These are phyloP conservation scores for Microcebus griseorufus DNA, from an alignment of 2,113 vertebrate species.

Conservation along the genomic window DNA sequence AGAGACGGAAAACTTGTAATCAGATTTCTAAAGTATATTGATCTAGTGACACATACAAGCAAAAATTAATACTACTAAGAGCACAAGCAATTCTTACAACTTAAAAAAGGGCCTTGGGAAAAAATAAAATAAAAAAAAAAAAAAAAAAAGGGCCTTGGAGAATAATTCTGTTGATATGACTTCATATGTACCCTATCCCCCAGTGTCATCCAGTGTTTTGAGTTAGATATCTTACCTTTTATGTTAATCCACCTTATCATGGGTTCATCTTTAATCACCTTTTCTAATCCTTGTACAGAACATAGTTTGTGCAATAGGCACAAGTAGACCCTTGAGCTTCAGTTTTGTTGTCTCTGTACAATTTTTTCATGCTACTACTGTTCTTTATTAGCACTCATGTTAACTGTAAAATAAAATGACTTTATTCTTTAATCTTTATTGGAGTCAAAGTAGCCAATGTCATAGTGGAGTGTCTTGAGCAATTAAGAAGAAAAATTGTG, in stretches of 20 bases:
- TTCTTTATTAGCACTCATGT: slow-evolving; percentile 41
- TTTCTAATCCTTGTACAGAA: not conserved
- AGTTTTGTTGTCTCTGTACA: slow-evolving; percentile 39
- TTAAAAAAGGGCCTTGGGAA: not conserved
- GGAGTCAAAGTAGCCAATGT: not conserved
- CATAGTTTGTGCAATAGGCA: not conserved
- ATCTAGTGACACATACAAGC: not conserved
- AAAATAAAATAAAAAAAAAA: no score
- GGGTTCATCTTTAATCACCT: not conserved
- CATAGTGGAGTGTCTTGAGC: not conserved
- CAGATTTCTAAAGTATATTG: not conserved
- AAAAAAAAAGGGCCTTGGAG: no score
- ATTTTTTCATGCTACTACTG: not conserved
- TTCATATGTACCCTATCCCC: not conserved
- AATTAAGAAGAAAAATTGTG: slow-evolving; percentile 39
- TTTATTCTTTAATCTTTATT: slow-evolving; percentile 47
- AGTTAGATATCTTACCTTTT: not conserved
- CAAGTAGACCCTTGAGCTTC: not conserved
- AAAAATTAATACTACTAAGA: not conserved
- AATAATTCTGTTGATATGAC: not conserved
- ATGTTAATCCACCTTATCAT: not conserved
- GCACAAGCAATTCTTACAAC: not conserved
- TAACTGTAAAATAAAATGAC: slow-evolving; percentile 26
- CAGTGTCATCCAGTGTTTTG: not conserved
- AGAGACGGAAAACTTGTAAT: not conserved